Evolutionary conservation across 1,140 invertebrate species (phyloP).

Genomic region (Drosophila arizonae): DNA sequence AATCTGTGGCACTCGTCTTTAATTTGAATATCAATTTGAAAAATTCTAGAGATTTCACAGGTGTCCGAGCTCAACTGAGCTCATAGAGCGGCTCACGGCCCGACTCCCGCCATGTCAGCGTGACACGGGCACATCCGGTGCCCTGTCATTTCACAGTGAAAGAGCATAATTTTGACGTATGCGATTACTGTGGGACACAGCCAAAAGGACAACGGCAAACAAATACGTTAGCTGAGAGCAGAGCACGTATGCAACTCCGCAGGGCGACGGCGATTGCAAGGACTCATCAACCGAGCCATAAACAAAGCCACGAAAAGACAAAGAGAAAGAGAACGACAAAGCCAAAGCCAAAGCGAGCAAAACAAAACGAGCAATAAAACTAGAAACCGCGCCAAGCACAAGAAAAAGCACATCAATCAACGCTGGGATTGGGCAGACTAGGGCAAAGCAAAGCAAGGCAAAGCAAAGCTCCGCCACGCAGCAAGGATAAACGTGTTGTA

Average conservation of each 20-base stretch:
- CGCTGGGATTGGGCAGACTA: constrained; percentile 35
- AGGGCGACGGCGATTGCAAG: constrained; percentile 19
- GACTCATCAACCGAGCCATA: constrained; percentile 43
- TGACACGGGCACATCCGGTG: constrained; percentile 56
- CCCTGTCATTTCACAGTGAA: constrained; percentile 66
- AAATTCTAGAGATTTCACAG: constrained; percentile 47
- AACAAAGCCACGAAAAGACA: constrained; percentile 32
- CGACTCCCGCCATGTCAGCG: constrained; percentile 40
- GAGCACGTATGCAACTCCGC: constrained; percentile 21
- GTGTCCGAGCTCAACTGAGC: neutral
- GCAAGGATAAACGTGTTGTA: constrained; percentile 69
- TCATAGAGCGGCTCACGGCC: neutral
- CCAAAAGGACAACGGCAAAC: constrained; percentile 27
- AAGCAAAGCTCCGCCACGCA: constrained; percentile 15
- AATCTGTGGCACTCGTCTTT: constrained; percentile 42
- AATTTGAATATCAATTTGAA: constrained; percentile 49
- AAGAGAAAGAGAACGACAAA: neutral
- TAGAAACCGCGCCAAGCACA: constrained; percentile 62
- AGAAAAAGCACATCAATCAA: constrained; percentile 76
- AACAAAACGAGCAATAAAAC: constrained; percentile 77
- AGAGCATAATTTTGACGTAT: constrained; percentile 79
- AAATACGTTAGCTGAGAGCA: constrained; percentile 29
- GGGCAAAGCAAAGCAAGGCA: constrained; percentile 28
- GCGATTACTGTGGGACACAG: constrained; percentile 63
- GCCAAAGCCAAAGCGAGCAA: constrained; percentile 17